Percentiles rank a stretch among this genome's conserved stretches.
Evolutionary conservation across 2,888 invertebrate genomes (phyloP).

Genomic region (Calameuta filiformis): DNA sequence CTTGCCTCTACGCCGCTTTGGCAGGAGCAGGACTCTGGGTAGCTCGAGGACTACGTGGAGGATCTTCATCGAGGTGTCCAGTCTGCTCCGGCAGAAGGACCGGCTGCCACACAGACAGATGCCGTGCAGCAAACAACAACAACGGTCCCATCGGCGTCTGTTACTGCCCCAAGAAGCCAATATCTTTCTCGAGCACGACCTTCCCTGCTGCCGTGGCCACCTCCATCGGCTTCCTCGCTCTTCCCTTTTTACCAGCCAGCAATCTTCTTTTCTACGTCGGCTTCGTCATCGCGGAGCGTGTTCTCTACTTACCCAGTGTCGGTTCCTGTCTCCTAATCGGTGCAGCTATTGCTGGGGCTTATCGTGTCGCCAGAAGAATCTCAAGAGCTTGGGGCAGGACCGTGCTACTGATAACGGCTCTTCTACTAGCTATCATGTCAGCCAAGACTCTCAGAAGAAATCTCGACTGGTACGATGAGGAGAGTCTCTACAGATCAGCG

Average conservation of each 20-base stretch:
- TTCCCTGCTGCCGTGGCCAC: constrained; percentile 74
- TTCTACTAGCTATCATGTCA: constrained; percentile 76
- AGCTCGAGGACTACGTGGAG: constrained; percentile 39
- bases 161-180: constrained; percentile 65
- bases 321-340: constrained; percentile 93
- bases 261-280: constrained; percentile 98
- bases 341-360: constrained; percentile 66
- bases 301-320: constrained; percentile 95
- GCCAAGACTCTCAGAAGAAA: constrained; percentile 85
- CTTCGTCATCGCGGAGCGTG: constrained; percentile 96
- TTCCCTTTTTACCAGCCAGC: constrained; percentile 95
- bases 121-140: constrained; percentile 78
- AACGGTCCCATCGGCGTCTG: constrained; percentile 68
- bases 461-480: constrained; percentile 92
- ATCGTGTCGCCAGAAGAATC: constrained; percentile 56
- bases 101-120: constrained; percentile 77
- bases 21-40: constrained; percentile 52
- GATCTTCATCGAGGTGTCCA: constrained; percentile 67
- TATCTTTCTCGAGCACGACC: constrained; percentile 51
- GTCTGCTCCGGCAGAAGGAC: constrained; percentile 77
- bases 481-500: constrained; percentile 91
- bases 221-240: constrained; percentile 76
- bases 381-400: constrained; percentile 61
- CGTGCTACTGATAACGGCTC: constrained; percentile 66
- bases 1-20: constrained; percentile 77